A percentile compares a stretch with the other conserved stretches of the same genome.
Conservation (phyloP, 2,797 vertebrate species). For the Melanotaenia boesemani region DNA sequence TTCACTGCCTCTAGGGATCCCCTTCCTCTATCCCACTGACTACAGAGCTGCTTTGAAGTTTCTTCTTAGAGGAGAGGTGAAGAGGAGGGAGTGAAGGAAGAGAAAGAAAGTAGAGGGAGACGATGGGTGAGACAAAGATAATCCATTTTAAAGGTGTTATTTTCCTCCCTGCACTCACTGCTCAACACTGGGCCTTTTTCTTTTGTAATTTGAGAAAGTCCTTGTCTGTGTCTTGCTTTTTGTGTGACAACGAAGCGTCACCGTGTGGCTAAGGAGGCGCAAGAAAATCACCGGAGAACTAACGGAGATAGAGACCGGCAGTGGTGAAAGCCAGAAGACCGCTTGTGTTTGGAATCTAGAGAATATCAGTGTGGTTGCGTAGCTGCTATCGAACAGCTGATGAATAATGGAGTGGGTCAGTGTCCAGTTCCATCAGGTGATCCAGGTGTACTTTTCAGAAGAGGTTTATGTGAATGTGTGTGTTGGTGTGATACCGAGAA, state of each 20-base stretch:
- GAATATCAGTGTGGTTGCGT: slow-evolving; percentile 49
- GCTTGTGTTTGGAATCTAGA: slow-evolving; percentile 39
- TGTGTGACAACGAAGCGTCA: slow-evolving; percentile 23
- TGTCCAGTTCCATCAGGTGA: slow-evolving; percentile 77
- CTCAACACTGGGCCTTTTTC: slow-evolving; percentile 3
- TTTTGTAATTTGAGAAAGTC: slow-evolving; percentile 49
- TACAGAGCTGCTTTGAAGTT: slow-evolving; percentile 83
- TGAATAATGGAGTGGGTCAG: slow-evolving; percentile 80
- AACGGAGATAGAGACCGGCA: background rate
- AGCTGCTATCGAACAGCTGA: slow-evolving; percentile 51
- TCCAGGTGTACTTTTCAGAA: slow-evolving; percentile 64
- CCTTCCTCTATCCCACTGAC: slow-evolving; percentile 67
- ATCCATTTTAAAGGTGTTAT: slow-evolving; percentile 18
- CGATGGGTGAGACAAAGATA: slow-evolving; percentile 39
- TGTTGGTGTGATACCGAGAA: slow-evolving; percentile 41
- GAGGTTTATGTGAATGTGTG: slow-evolving; percentile 27
- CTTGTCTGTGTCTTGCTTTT: slow-evolving; percentile 8
- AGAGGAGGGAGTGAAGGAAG: slow-evolving; percentile 26
- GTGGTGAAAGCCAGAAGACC: background rate
- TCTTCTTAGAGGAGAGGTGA: slow-evolving; percentile 58
- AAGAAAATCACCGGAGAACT: slow-evolving; percentile 2
- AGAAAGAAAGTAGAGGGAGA: slow-evolving; percentile 11
- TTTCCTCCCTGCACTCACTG: slow-evolving; percentile 31
- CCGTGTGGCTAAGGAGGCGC: background rate
- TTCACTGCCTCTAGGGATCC: slow-evolving; percentile 57